A percentile compares a stretch with the other conserved stretches of the same genome.
Evolutionary conservation across 2,113 vertebrate genomes (phyloP).

Genomic region (Aphelocoma coerulescens): DNA sequence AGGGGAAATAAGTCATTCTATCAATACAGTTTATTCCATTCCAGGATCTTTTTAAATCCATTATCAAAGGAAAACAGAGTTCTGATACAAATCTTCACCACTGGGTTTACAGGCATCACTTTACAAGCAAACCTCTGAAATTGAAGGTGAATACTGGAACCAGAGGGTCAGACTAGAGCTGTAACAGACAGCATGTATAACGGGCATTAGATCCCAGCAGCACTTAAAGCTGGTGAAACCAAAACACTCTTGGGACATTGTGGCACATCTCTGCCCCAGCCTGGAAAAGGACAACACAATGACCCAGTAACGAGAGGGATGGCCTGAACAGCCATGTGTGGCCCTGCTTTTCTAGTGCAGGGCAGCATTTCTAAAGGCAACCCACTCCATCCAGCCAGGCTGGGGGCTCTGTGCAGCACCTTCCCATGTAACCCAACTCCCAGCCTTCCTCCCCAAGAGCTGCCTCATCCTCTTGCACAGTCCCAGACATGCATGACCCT

Average conservation of each 20-base stretch:
- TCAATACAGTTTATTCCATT: not conserved
- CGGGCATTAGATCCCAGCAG: not conserved
- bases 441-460: not conserved
- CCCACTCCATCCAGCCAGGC: not conserved
- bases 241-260: not conserved
- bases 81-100: not conserved
- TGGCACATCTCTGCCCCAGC: too few relatives aligned
- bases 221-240: not conserved
- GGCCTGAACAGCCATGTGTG: not conserved
- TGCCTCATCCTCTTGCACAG: not conserved
- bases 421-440: not conserved
- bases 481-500: accelerated
- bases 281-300: not conserved
- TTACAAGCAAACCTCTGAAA: not conserved
- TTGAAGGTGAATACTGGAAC: not conserved
- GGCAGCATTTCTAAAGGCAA: not conserved
- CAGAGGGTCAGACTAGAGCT: not conserved
- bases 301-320: not conserved
- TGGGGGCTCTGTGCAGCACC: not conserved
- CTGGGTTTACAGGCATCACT: not conserved
- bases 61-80: not conserved
- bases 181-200: not conserved
- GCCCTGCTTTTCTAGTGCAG: not conserved
- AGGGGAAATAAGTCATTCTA: not conserved
- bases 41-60: not conserved